phyloP scores from a whole-genome alignment of 2,113 vertebrate species.

The Leptocoma aspasia region DNA sequence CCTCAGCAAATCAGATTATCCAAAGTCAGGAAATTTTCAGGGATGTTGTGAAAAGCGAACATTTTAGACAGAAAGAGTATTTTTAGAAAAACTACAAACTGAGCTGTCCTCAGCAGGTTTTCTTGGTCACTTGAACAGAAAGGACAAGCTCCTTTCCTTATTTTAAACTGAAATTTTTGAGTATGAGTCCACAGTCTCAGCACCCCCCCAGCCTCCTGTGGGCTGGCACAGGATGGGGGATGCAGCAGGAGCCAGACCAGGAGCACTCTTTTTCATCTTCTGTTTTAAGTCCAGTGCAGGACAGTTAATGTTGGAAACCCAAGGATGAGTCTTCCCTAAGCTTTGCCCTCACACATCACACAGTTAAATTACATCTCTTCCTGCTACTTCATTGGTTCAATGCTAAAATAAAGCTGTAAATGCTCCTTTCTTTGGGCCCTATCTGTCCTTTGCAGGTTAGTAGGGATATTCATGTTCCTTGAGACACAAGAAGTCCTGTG shows the following conservation, averaged over 20 bases:
- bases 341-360: background rate
- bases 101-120: background rate
- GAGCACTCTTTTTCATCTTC: accelerated
- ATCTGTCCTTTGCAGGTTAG: background rate
- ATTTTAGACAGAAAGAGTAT: background rate
- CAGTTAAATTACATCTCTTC: background rate
- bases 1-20: background rate
- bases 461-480: background rate
- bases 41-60: background rate
- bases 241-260: background rate
- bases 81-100: background rate
- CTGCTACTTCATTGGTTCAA: background rate
- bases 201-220: background rate
- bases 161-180: background rate
- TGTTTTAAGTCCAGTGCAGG: background rate
- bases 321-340: background rate
- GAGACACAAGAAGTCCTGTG: background rate
- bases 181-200: background rate
- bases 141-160: background rate
- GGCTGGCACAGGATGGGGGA: background rate
- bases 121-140: background rate
- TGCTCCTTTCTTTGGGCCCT: background rate
- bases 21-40: background rate
- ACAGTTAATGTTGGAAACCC: background rate
- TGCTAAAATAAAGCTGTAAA: background rate